Conservation (phyloP, 1,140 invertebrate genomes). For the silkworm (Bombyx mori) region DNA sequence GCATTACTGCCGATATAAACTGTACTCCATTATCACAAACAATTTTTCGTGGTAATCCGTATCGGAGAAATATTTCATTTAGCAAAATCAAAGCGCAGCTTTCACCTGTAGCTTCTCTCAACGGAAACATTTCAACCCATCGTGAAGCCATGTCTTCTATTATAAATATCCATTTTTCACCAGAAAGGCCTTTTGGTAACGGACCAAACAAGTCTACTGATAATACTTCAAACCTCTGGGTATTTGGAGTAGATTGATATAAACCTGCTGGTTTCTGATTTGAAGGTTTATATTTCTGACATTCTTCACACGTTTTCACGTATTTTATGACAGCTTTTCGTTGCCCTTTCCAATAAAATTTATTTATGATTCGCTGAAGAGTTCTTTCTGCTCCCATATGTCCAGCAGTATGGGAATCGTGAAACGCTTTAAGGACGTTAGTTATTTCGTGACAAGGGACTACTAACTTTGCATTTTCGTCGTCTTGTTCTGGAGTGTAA, state of each 20-base stretch:
- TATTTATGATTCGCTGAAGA: slow-evolving; percentile 13
- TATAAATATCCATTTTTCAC: slow-evolving; percentile 34
- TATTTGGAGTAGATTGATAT: slow-evolving; percentile 15
- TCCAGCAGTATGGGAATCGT: slow-evolving; percentile 9
- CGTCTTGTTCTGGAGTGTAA: slow-evolving; percentile 6
- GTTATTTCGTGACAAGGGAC: slow-evolving; percentile 12
- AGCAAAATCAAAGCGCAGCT: slow-evolving; percentile 29
- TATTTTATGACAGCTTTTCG: slow-evolving; percentile 22
- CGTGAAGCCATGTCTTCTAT: slow-evolving; percentile 34
- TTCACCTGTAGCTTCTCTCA: slow-evolving; percentile 33
- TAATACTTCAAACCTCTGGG: slow-evolving; percentile 28
- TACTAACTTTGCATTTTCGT: slow-evolving; percentile 13
- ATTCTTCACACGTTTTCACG: slow-evolving; percentile 17
- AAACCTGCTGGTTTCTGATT: slow-evolving; percentile 31
- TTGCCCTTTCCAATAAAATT: slow-evolving; percentile 39
- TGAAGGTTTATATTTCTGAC: slow-evolving; percentile 30
- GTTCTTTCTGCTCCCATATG: slow-evolving; percentile 26
- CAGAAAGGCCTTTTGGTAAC: slow-evolving; percentile 15
- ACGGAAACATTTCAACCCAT: slow-evolving; percentile 40
- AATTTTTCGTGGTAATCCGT: slow-evolving; percentile 17
- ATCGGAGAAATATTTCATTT: slow-evolving; percentile 44
- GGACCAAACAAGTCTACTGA: slow-evolving; percentile 38
- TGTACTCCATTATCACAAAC: too few relatives aligned
- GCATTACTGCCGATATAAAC: too few relatives aligned
- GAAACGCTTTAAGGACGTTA: slow-evolving; percentile 13